Base-by-base conservation (phyloP, 2,888 invertebrate species). In the Linnaemya tessellans region DNA sequence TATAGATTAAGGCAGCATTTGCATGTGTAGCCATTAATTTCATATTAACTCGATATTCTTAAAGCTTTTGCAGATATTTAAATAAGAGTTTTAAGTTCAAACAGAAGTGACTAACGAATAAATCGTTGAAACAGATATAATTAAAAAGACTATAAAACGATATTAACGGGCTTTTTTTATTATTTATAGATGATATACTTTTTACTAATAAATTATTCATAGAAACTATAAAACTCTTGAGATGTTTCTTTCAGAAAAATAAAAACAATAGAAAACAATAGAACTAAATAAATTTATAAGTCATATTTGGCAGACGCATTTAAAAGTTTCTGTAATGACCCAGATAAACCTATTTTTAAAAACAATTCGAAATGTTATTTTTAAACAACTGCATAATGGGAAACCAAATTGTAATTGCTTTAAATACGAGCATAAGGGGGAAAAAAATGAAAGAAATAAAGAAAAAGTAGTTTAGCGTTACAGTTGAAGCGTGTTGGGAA, bases 381-480 rank as follows among this genome's bases (percentile, higher is more conserved):
- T 30, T 43, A n/a, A 35, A 38, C 18, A 38, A 1, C 15, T 25
- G 46, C 25, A 56, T 35, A n/a, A 13, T 68, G 71, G 43, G 58
- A 64, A 64, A 65, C 49, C 49, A 78, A 68, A 22, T 38, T 49
- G 20, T 75, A 51, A 64, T 46, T 54, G n/a, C 62, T 64, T 75
- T 46, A 25, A 30, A 62, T n/a, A 54, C 35, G 11, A 54, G 25
- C n/a, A n/a, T 30, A 30, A 22, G 8, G 11, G 1, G n/a, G n/a
- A n/a, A n/a, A n/a, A 60, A 15, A 38, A 49, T 1, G 30, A 51
- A 56, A 51, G 25, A 43, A 38, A 25, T 25, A 54, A 70, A 75
- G 54, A 79, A 78, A 79, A 79, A 73, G 73, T 79, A 73, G 73
- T 74, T 79, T 73, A 79, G 79, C 71, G 38, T 62, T 73, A 74